phyloP scores from a whole-genome alignment of 2,888 invertebrate species.

The Lasioglossum oenotherae region DNA sequence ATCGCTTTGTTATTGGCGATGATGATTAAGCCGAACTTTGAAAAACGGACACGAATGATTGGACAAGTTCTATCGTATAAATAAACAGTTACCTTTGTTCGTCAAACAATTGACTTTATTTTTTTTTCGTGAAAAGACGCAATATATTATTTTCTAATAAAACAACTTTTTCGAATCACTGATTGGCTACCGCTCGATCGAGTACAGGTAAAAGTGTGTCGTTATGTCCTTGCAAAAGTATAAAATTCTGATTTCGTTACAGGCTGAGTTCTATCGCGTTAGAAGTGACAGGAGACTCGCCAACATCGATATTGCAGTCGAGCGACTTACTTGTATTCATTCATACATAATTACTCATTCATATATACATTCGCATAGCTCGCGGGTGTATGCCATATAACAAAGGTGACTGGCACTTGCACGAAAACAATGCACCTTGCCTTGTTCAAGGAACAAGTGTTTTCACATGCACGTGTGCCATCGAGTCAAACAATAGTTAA shows the following conservation, averaged over 20 bases:
- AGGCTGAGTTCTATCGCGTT: background rate
- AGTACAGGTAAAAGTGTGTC: conserved; percentile 28
- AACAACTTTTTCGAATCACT: background rate
- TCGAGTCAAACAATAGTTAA: background rate
- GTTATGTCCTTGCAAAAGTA: conserved; percentile 12
- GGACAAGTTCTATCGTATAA: background rate
- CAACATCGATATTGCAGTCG: background rate
- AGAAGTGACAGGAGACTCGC: conserved; percentile 17
- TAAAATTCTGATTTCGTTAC: conserved; percentile 16
- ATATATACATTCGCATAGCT: background rate
- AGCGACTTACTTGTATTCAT: conserved; percentile 14
- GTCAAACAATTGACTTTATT: background rate
- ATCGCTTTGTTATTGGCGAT: background rate
- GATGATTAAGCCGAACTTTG: background rate
- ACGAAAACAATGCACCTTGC: conserved; percentile 1
- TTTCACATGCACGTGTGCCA: background rate
- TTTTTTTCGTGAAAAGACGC: background rate
- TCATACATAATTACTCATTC: conserved; percentile 12
- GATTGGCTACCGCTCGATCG: background rate
- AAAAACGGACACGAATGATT: background rate
- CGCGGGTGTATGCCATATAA: background rate
- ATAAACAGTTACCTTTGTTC: background rate
- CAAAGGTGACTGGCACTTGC: conserved; percentile 9
- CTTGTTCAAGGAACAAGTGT: background rate
- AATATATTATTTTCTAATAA: background rate